A percentile compares a stretch with the other conserved stretches of the same genome.
These are phyloP conservation scores for Alexandromys fortis DNA, from an alignment of 2,113 vertebrate species.

Conservation along the genomic window DNA sequence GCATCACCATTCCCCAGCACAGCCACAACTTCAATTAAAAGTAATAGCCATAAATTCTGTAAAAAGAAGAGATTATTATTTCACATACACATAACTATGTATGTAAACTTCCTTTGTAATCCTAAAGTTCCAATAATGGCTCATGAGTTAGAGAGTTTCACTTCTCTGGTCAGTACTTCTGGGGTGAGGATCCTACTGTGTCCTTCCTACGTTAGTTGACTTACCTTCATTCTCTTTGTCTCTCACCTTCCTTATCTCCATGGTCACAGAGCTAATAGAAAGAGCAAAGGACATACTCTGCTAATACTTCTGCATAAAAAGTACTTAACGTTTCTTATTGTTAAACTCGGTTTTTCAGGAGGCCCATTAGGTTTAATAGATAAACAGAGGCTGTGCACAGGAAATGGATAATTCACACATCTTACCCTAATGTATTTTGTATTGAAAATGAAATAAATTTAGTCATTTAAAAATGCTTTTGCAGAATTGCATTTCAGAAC, in stretches of 20 bases:
- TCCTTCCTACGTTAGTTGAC: neutral
- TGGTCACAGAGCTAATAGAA: neutral
- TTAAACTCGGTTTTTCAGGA: constrained; percentile 13
- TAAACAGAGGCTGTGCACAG: neutral
- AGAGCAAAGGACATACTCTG: constrained; percentile 9
- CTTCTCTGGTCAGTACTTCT: neutral
- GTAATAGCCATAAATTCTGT: constrained; percentile 3
- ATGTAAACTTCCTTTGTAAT: constrained; percentile 34
- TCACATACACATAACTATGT: neutral
- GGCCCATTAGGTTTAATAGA: constrained; percentile 35
- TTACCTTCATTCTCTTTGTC: neutral
- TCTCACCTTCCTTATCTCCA: neutral
- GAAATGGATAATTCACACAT: constrained; percentile 9
- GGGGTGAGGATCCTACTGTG: neutral
- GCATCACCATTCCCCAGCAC: no score
- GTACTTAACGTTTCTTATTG: constrained; percentile 46
- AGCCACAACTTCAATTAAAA: constrained; percentile 10
- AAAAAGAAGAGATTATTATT: neutral
- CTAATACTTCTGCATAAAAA: constrained; percentile 31
- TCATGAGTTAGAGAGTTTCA: neutral
- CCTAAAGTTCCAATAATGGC: neutral
- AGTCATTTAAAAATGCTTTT: constrained; percentile 26
- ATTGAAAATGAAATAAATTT: constrained; percentile 58
- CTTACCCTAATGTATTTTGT: constrained; percentile 32
- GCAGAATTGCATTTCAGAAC: constrained; percentile 32